Percentiles rank a stretch among this genome's conserved stretches.
Conservation (phyloP, 2,888 invertebrate genomes). For the Sphaerophoria taeniata region DNA sequence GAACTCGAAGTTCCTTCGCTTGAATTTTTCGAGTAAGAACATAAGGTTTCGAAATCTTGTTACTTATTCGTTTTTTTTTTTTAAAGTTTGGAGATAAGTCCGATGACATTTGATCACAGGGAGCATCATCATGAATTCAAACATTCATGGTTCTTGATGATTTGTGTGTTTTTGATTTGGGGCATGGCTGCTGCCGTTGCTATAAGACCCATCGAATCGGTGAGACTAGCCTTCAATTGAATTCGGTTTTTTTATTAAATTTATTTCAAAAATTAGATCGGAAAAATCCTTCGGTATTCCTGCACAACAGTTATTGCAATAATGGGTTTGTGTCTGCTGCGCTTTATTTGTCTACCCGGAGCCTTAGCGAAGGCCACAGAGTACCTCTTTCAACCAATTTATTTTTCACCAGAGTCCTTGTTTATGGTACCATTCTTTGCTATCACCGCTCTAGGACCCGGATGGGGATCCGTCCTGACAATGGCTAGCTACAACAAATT, state of each 20-base stretch:
- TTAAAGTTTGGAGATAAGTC: constrained; percentile 24
- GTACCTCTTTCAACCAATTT: not conserved
- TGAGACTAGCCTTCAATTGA: not conserved
- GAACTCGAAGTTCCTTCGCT: constrained; percentile 24
- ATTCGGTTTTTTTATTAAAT: not conserved
- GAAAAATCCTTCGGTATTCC: constrained; percentile 78
- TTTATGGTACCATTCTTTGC: not conserved
- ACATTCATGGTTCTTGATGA: constrained; percentile 69
- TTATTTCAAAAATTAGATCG: constrained; percentile 76
- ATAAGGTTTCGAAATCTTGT: not conserved
- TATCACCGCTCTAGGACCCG: constrained; percentile 50
- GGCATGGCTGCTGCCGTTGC: constrained; percentile 21
- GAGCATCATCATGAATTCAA: constrained; percentile 1
- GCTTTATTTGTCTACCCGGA: constrained; percentile 53
- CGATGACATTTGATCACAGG: not conserved
- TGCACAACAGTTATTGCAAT: constrained; percentile 76
- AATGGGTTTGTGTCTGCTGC: constrained; percentile 75
- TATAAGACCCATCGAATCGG: constrained; percentile 34
- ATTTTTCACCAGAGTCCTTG: not conserved
- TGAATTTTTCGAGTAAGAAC: constrained; percentile 49
- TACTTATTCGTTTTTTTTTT: not conserved
- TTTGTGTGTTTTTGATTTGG: constrained; percentile 55
- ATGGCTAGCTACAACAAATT: constrained; percentile 83
- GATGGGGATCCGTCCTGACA: constrained; percentile 62
- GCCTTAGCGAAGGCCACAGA: not conserved